Percentiles rank a stretch among this genome's conserved stretches.
phyloP scores from a whole-genome alignment of 2,113 vertebrate species.

The Pteropus alecto region DNA sequence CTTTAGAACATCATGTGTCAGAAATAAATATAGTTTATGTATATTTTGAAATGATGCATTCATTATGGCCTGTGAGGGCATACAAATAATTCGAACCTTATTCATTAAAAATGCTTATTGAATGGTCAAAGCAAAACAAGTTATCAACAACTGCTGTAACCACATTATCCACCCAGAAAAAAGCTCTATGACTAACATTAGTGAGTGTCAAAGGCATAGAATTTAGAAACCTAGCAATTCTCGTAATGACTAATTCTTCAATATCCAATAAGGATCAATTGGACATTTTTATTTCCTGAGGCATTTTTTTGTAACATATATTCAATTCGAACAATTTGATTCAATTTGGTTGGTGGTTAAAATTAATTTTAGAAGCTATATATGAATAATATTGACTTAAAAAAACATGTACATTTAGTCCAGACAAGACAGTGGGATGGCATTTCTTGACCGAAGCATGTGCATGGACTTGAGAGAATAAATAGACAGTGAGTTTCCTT shows the following conservation, averaged over 20 bases:
- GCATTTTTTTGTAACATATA: neutral
- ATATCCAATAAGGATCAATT: neutral
- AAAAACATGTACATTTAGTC: neutral
- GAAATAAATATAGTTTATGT: constrained; percentile 51
- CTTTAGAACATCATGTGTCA: constrained; percentile 60
- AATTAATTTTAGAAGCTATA: neutral
- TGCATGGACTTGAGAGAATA: neutral
- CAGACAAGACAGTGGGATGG: neutral
- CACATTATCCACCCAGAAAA: neutral
- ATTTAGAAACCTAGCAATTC: neutral
- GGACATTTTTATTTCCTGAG: neutral
- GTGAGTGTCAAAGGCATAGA: neutral
- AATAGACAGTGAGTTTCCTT: neutral
- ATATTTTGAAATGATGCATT: constrained; percentile 50
- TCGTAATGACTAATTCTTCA: neutral
- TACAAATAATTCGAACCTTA: constrained; percentile 50
- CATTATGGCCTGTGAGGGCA: neutral
- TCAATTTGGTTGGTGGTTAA: neutral
- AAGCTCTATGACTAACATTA: neutral
- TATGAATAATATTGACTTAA: neutral
- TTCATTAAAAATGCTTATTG: constrained; percentile 54
- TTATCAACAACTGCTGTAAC: neutral
- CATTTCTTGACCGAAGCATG: neutral
- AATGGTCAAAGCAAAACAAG: constrained; percentile 54
- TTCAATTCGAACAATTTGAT: neutral